These are phyloP conservation scores for Notospermus geniculatus DNA, from an alignment of 1,140 invertebrate genomes.

Conservation along the genomic window DNA sequence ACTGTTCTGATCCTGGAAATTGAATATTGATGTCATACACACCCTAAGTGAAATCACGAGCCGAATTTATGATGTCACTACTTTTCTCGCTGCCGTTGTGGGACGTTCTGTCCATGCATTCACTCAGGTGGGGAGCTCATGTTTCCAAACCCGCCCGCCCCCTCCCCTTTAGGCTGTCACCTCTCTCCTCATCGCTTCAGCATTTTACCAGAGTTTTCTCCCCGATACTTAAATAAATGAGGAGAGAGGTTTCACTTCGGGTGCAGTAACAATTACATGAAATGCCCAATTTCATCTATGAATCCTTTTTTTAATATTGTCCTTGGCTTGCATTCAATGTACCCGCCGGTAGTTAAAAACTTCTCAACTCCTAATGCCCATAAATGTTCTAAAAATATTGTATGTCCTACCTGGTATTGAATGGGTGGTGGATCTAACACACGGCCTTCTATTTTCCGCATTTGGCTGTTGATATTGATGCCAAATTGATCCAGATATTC, in stretches of 20 bases:
- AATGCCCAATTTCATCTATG: neutral
- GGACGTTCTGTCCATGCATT: no score
- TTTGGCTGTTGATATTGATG: neutral
- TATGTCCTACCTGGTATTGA: neutral
- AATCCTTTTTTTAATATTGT: neutral
- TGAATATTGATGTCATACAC: no score
- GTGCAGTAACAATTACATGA: neutral
- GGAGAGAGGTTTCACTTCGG: no score
- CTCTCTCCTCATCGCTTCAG: no score
- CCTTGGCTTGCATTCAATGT: no score
- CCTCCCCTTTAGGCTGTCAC: neutral
- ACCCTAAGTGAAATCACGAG: no score
- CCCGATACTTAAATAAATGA: no score
- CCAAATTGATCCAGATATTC: neutral
- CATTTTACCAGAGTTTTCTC: no score
- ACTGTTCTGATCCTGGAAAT: no score
- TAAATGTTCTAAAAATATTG: neutral
- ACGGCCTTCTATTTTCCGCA: neutral
- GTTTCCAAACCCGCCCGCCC: neutral
- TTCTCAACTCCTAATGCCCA: neutral
- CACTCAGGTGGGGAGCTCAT: neutral
- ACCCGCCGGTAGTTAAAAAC: no score
- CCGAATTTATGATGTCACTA: no score
- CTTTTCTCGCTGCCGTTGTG: no score
- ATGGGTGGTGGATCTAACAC: neutral